Conservation (phyloP, 2,797 vertebrate species). For the Mallotus villosus region DNA sequence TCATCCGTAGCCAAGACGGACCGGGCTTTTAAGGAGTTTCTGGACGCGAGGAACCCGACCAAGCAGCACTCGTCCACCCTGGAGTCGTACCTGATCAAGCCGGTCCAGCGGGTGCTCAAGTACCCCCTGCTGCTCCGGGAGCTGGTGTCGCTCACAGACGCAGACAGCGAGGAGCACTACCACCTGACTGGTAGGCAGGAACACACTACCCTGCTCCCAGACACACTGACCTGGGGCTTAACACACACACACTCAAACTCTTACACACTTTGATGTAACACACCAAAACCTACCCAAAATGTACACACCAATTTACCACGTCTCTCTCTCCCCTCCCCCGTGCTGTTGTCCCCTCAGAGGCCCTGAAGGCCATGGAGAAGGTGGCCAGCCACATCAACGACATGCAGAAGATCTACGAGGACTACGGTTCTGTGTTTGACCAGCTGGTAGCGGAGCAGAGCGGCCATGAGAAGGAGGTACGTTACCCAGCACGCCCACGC, state of each 20-base stretch:
- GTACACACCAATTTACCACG: neutral
- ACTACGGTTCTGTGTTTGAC: constrained; percentile 94
- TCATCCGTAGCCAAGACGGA: constrained; percentile 87
- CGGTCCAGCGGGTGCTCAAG: constrained; percentile 96
- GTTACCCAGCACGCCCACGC: neutral
- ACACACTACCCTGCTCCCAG: neutral
- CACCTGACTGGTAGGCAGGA: constrained; percentile 85
- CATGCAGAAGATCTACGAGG: constrained; percentile 99
- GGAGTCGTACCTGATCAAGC: constrained; percentile 98
- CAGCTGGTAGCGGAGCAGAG: constrained; percentile 93
- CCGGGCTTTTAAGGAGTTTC: constrained; percentile 90
- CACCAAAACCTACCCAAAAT: no score
- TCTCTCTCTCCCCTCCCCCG: neutral
- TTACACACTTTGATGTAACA: no score
- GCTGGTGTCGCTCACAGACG: constrained; percentile 92
- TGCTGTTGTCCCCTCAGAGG: constrained; percentile 74
- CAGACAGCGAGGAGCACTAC: constrained; percentile 94
- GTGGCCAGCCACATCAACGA: constrained; percentile 98
- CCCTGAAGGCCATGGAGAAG: constrained; percentile 97
- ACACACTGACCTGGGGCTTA: no score
- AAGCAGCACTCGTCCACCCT: constrained; percentile 97
- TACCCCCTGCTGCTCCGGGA: constrained; percentile 94
- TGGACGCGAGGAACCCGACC: constrained; percentile 91
- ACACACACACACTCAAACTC: constrained; percentile 6
- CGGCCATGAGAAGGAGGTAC: constrained; percentile 89